phyloP scores from a whole-genome alignment of 1,140 invertebrate genomes.

The Chionoecetes opilio region DNA sequence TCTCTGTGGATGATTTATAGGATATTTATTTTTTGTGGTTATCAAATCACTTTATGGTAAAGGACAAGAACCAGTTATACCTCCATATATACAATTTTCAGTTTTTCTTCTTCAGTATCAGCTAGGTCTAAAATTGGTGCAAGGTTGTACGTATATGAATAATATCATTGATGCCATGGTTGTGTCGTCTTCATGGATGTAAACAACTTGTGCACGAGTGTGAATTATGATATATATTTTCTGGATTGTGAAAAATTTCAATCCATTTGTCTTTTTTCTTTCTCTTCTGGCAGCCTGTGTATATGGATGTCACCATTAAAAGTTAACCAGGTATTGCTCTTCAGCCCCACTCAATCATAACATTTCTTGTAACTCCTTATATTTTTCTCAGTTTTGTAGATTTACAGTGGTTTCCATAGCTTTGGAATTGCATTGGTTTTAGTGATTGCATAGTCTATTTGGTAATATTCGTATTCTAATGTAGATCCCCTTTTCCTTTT shows the following conservation, averaged over 20 bases:
- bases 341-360: background rate
- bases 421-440: background rate
- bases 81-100: too few relatives aligned
- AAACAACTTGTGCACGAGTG: background rate
- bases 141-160: too few relatives aligned
- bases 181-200: background rate
- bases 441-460: background rate
- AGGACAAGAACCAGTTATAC: too few relatives aligned
- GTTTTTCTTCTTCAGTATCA: too few relatives aligned
- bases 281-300: slow-evolving; percentile 71
- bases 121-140: too few relatives aligned
- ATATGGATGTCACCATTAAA: slow-evolving; percentile 67
- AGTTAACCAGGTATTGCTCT: slow-evolving; percentile 57
- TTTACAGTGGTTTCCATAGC: background rate
- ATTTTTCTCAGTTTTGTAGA: background rate
- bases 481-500: background rate
- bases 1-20: too few relatives aligned
- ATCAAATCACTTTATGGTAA: too few relatives aligned
- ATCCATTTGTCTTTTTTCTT: slow-evolving; percentile 14
- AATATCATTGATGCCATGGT: too few relatives aligned
- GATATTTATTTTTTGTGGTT: too few relatives aligned
- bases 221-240: slow-evolving; percentile 14
- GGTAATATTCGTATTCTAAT: background rate
- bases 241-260: background rate
- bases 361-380: background rate